Evolutionary conservation across 1,140 invertebrate species (phyloP), one percentile per base, ranked within the genome.

Genomic region (Caenorhabditis brenneri): DNA sequence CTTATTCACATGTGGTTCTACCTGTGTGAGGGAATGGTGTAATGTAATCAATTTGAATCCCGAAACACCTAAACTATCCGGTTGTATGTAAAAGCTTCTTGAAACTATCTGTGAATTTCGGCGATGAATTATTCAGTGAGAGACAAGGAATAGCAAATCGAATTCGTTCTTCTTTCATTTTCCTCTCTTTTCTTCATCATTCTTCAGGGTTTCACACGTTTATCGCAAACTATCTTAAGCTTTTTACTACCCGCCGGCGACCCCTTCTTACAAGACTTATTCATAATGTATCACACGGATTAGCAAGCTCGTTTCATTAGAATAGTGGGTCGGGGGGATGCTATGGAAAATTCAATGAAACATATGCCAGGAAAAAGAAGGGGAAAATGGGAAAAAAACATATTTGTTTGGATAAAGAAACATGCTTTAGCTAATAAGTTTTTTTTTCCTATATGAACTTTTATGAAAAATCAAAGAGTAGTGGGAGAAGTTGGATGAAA

Each of bases 101-200:
- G 65, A 74, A 74, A 74, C 65, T 74, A 46, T 74, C 36, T 74
- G 65, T 74, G 36, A 74, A 74, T 74, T 74, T 74, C 65, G n/a
- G n/a, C n/a, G 65, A 42, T 74, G 65, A 74, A 74, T 74, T 74
- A 74, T 74, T 74, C 65, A 74, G 65, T 74, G 36, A 42, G 65
- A 74, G 19, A 74, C 24, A n/a, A 4, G 19, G 65, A 74, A 74
- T 74, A 24, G 65, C 65, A 74, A 42, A 42, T 42, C n/a, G 65
- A 74, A 74, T 42, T 74, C 65, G 58, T 60, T 60, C 36, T 10
- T 74, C 31, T 33, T 51, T n/a, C 16, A 9, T 46, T 46, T 9
- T 39, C 31, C 0, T 33, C 19, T 19, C 33, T n/a, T 24, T 42
- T 22, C n/a, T n/a, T 74, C 65, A 74, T 74, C 65, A 24, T 6